These are phyloP conservation scores for Autographa gamma DNA, from an alignment of 2,888 invertebrate species.

Conservation along the genomic window DNA sequence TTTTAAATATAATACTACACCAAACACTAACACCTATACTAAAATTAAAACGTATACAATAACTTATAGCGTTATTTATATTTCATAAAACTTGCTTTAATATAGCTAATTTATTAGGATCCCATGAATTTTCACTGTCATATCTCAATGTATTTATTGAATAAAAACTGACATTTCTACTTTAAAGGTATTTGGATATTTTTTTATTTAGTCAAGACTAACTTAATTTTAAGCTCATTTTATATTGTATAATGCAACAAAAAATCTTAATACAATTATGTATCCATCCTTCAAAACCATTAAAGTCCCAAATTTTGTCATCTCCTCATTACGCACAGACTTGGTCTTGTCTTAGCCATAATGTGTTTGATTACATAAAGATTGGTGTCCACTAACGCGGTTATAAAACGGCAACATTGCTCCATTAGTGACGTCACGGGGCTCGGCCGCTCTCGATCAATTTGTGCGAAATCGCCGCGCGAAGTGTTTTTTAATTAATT, in stretches of 20 bases:
- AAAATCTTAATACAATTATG: not conserved
- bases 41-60: no score
- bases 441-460: constrained; percentile 82
- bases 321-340: constrained; percentile 51
- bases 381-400: constrained; percentile 69
- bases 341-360: constrained; percentile 28
- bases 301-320: constrained; percentile 26
- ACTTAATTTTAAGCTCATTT: no score
- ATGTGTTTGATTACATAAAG: constrained; percentile 62
- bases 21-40: no score
- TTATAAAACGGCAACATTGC: constrained; percentile 74
- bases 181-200: no score
- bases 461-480: constrained; percentile 85
- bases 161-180: no score
- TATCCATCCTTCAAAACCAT: not conserved
- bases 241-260: not conserved
- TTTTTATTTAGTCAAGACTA: no score
- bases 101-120: no score
- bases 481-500: constrained; percentile 89
- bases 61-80: no score
- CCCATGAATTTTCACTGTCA: no score
- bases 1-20: no score
- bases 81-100: no score
- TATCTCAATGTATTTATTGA: no score
- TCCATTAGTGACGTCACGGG: constrained; percentile 85